Conservation (phyloP, 1,140 invertebrate species). For the Drosophila pallidifrons region DNA sequence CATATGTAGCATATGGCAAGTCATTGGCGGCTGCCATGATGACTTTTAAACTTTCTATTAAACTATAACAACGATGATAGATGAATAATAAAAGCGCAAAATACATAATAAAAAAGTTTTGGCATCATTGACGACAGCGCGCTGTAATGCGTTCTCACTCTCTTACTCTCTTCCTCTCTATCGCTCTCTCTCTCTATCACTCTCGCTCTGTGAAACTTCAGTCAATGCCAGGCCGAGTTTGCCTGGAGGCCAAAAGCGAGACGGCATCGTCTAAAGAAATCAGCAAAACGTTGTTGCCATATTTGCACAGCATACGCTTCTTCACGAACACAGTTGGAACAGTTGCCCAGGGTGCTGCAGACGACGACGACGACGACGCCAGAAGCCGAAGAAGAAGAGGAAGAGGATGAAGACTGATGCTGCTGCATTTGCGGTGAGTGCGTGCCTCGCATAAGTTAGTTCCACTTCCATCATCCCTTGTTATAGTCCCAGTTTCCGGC, state of each 20-base stretch:
- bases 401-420: conserved; percentile 71
- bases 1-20: conserved; percentile 49
- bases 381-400: neutral
- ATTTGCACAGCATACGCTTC: conserved; percentile 53
- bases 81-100: conserved; percentile 81
- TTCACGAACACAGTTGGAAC: conserved; percentile 5
- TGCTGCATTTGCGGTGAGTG: conserved; percentile 81
- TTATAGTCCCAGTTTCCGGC: conserved; percentile 4
- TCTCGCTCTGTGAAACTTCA: conserved; percentile 42
- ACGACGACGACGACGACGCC: conserved; percentile 40
- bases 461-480: neutral
- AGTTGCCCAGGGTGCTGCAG: conserved; percentile 57
- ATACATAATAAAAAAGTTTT: conserved; percentile 82
- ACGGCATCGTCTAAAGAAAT: conserved; percentile 43
- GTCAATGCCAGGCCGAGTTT: conserved; percentile 14
- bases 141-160: conserved; percentile 11
- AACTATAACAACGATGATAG: conserved; percentile 82
- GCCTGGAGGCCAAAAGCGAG: conserved; percentile 23
- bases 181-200: neutral
- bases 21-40: conserved; percentile 71
- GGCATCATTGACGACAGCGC: conserved; percentile 69
- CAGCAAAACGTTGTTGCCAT: conserved; percentile 58
- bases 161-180: neutral
- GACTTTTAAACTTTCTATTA: conserved; percentile 84
- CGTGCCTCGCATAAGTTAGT: conserved; percentile 81